Evolutionary conservation across 2,888 invertebrate genomes (phyloP).

Genomic region (Acleris sparsana): DNA sequence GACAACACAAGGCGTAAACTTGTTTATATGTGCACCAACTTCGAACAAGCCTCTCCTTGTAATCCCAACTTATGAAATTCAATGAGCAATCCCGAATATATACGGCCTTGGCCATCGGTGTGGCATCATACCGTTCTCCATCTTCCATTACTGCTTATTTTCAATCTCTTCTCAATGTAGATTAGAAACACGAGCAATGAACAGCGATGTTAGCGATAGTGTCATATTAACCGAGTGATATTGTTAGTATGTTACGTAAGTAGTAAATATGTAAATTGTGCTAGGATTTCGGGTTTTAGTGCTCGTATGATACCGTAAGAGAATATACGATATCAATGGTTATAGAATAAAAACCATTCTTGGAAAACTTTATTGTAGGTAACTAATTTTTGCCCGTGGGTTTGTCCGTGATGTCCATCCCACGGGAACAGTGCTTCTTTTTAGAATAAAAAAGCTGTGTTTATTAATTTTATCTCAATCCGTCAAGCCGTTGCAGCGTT

Average conservation of each 20-base stretch:
- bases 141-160: not conserved
- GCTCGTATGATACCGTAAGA: conserved; percentile 17
- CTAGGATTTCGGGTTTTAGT: conserved; percentile 28
- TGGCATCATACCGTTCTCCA: not conserved
- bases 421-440: too few species aligned
- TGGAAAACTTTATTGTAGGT: not conserved
- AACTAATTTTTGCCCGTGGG: too few species aligned
- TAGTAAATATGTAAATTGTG: conserved; percentile 33
- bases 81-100: conserved; percentile 25
- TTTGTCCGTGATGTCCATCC: too few species aligned
- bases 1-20: conserved; percentile 10
- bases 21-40: conserved; percentile 19
- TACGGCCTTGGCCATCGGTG: not conserved
- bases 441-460: too few species aligned
- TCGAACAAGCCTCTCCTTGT: conserved; percentile 19
- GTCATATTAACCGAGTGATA: not conserved
- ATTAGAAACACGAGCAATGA: not conserved
- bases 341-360: not conserved
- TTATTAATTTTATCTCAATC: too few species aligned
- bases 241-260: conserved; percentile 24
- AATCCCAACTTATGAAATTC: conserved; percentile 34
- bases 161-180: not conserved
- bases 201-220: not conserved
- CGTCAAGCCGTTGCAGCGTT: too few species aligned
- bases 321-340: conserved; percentile 11